Evolutionary conservation across 2,797 vertebrate genomes (phyloP).

Genomic region (Enteromius thamalakanensis): DNA sequence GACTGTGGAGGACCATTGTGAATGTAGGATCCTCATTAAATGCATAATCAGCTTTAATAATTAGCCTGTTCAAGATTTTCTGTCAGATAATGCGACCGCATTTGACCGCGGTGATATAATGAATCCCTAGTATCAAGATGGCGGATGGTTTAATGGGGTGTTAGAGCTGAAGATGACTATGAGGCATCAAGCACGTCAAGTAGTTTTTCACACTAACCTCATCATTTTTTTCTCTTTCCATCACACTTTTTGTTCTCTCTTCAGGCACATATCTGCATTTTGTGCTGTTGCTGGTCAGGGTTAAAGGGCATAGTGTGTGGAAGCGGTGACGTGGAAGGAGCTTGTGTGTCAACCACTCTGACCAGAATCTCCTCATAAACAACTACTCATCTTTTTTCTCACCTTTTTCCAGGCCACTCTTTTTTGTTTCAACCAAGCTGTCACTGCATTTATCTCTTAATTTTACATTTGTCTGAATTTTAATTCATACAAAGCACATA

Average conservation of each 20-base stretch:
- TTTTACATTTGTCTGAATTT: background rate
- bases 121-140: background rate
- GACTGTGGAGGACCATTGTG: background rate
- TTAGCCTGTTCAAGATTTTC: background rate
- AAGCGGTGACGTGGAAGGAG: background rate
- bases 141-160: background rate
- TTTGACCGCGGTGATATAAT: background rate
- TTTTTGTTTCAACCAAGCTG: too few relatives aligned
- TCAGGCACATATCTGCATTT: background rate
- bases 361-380: background rate
- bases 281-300: constrained; percentile 7
- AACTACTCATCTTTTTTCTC: background rate
- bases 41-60: background rate
- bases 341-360: background rate
- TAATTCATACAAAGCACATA: background rate
- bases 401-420: background rate
- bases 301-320: background rate
- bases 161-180: constrained; percentile 16
- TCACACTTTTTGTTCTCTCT: background rate
- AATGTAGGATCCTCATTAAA: background rate
- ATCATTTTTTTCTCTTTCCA: background rate
- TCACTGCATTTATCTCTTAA: background rate
- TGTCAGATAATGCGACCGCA: background rate
- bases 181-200: background rate
- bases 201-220: constrained; percentile 13